Evolutionary conservation across 2,888 invertebrate genomes (phyloP).

Genomic region (Amphimallon solstitiale): DNA sequence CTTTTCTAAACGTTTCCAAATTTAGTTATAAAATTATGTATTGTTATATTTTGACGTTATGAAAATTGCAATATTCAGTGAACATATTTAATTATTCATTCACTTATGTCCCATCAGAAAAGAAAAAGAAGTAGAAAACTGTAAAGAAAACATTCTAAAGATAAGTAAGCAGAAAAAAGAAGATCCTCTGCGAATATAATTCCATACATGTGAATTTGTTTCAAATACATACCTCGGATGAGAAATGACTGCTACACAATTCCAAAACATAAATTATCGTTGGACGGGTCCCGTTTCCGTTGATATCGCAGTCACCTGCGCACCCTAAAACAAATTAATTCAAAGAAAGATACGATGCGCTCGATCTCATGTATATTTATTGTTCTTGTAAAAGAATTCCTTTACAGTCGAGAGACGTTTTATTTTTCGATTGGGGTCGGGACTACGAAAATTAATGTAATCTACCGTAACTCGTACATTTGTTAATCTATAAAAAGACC

Average conservation of each 20-base stretch:
- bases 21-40: too few relatives aligned
- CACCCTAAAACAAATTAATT: constrained; percentile 45
- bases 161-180: background rate
- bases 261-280: constrained; percentile 7
- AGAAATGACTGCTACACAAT: constrained; percentile 2
- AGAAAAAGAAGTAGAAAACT: background rate
- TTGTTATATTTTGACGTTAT: too few relatives aligned
- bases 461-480: constrained; percentile 23
- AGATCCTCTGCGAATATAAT: background rate
- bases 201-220: constrained; percentile 1
- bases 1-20: too few relatives aligned
- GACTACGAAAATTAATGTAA: constrained; percentile 24
- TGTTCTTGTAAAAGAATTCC: constrained; percentile 15
- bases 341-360: constrained; percentile 42
- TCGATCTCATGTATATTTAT: constrained; percentile 46
- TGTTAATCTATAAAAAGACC: constrained; percentile 20
- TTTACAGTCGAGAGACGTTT: constrained; percentile 2
- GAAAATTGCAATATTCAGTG: too few relatives aligned
- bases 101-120: background rate
- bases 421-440: constrained; percentile 14
- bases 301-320: constrained; percentile 41
- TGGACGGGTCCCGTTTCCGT: constrained; percentile 38
- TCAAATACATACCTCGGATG: background rate
- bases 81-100: too few relatives aligned
- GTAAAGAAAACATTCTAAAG: background rate